phyloP scores from a whole-genome alignment of 2,888 invertebrate genomes.

The Mongoloraphidia duomilia region DNA sequence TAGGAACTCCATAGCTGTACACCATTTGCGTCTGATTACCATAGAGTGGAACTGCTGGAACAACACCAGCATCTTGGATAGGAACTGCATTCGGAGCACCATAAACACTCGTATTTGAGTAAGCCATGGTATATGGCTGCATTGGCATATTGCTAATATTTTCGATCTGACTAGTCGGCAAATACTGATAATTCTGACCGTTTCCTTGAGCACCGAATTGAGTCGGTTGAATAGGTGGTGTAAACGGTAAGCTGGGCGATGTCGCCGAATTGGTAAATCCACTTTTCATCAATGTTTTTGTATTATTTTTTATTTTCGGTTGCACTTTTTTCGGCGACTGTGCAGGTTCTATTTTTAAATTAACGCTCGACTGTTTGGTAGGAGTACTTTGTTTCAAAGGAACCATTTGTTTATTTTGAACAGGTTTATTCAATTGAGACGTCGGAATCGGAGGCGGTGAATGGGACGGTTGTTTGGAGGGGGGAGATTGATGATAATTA shows the following conservation, averaged over 20 bases:
- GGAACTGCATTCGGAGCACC: slow-evolving; percentile 9
- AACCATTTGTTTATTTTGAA: neutral
- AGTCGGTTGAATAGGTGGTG: neutral
- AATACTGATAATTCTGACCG: slow-evolving; percentile 10
- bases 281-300: slow-evolving; percentile 17
- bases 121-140: slow-evolving; percentile 13
- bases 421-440: neutral
- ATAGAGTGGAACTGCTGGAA: slow-evolving; percentile 13
- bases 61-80: slow-evolving; percentile 5
- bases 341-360: slow-evolving; percentile 6
- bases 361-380: neutral
- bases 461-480: neutral
- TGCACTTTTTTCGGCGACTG: slow-evolving; percentile 8
- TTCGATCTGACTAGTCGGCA: slow-evolving; percentile 10
- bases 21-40: slow-evolving; percentile 25
- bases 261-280: slow-evolving; percentile 25
- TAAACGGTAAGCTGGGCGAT: slow-evolving; percentile 27
- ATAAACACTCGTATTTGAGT: neutral
- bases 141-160: slow-evolving; percentile 12
- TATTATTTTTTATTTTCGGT: slow-evolving; percentile 6
- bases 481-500: neutral
- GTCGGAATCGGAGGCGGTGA: neutral
- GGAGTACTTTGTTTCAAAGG: neutral
- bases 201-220: neutral
- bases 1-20: slow-evolving; percentile 24